Base-by-base conservation (phyloP, 2,797 vertebrate genomes). In the Emydoidea blandingii region DNA sequence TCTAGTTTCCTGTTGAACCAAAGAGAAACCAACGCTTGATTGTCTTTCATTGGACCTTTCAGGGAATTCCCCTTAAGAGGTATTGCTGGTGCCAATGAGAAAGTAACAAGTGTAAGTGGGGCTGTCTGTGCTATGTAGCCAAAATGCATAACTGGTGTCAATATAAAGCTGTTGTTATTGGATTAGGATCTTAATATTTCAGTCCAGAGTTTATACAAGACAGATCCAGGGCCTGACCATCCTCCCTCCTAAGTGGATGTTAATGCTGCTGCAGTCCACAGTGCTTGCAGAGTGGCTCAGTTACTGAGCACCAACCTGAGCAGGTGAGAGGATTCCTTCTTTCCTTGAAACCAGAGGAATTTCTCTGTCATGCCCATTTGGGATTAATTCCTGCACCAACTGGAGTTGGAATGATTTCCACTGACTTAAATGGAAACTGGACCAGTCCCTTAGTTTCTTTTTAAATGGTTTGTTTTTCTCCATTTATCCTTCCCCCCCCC, bases 21-120 rank as follows among this genome's bases (percentile, higher is more conserved):
- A 79, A 81, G 0, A 1, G 25, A 89, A 53, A 85, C 74, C 10
- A 88, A 12, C 16, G 81, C 34, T 11, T 34, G 49, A 76, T 50
- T 89, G 21, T 83, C 89, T 23, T 65, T 91, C 52, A 25, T 9
- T 87, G 86, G 91, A 74, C 80, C 88, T 12, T 52, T 84, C 5
- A 88, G 95, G 95, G 95, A 91, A 90, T 92, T 97, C 87, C 94
- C 91, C 89, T 0, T 0, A 3, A 19, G 1, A 94, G 78, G 12
- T 47, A 76, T 47, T 47, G 41, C 44, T 76, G 74, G 25, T 76
- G 27, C 14, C 44, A 76, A 8, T 47, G 25, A 76, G 44, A 68
- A 37, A 76, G 74, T 44, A 15, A 19, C n/a, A 37, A 18, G 23
- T 12, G 11, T 4, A 85, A 49, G 95, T 68, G 47, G 23, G 81